Evolutionary conservation across 2,113 vertebrate genomes (phyloP).

Genomic region (Elgaria multicarinata): DNA sequence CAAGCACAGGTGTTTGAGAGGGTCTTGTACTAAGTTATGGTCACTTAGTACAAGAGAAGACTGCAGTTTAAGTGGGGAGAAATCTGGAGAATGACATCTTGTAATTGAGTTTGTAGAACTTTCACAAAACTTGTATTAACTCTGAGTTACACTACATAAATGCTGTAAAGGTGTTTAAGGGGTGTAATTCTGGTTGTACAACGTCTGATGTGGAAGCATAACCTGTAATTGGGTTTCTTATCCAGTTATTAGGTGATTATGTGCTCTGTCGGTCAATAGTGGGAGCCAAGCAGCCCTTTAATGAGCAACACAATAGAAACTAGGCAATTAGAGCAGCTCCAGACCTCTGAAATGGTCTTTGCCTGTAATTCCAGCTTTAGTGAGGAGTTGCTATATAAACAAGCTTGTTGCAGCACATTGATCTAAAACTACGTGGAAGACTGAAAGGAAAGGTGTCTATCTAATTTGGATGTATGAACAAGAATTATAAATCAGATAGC

Average conservation of each 20-base stretch:
- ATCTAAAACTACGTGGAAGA: slow-evolving; percentile 52
- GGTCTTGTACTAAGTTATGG: too few relatives aligned
- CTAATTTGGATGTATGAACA: neutral
- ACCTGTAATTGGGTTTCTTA: slow-evolving; percentile 49
- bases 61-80: neutral
- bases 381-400: slow-evolving; percentile 63
- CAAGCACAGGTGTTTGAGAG: neutral
- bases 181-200: slow-evolving; percentile 20
- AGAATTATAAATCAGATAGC: neutral
- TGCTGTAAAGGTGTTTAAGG: slow-evolving; percentile 42
- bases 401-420: slow-evolving; percentile 57
- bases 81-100: neutral
- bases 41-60: neutral
- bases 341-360: slow-evolving; percentile 54
- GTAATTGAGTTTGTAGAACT: neutral
- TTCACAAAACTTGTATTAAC: slow-evolving; percentile 20
- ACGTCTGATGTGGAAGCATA: slow-evolving; percentile 40
- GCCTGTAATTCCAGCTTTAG: slow-evolving; percentile 62
- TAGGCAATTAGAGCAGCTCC: slow-evolving; percentile 70
- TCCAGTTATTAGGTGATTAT: slow-evolving; percentile 51
- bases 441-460: slow-evolving; percentile 28
- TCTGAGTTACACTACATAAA: slow-evolving; percentile 23
- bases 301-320: slow-evolving; percentile 69
- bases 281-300: slow-evolving; percentile 63
- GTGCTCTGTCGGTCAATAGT: neutral